phyloP scores from a whole-genome alignment of 2,797 vertebrate species.

The Catharus ustulatus region DNA sequence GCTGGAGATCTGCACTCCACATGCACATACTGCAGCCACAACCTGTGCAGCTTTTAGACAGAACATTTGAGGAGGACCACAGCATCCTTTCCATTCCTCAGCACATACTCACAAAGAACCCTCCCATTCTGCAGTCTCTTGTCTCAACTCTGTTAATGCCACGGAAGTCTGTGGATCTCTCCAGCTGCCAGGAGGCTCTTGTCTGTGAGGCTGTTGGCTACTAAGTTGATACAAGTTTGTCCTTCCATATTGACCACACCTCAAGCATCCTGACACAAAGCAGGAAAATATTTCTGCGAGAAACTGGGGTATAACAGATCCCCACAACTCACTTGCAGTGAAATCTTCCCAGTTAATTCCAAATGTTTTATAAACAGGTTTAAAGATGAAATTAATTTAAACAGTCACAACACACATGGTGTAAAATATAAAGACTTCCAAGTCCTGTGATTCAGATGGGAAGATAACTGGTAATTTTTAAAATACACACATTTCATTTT shows the following conservation, averaged over 20 bases:
- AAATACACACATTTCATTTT: background rate
- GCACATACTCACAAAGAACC: background rate
- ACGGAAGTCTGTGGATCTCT: background rate
- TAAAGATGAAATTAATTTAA: background rate
- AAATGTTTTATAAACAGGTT: background rate
- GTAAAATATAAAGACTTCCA: background rate
- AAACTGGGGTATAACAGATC: background rate
- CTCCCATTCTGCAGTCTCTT: background rate
- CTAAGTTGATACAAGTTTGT: fast-evolving
- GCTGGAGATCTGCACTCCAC: background rate
- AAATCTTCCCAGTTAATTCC: background rate
- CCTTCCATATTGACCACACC: background rate
- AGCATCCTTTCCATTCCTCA: background rate
- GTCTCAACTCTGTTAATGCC: background rate
- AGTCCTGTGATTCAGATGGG: slow-evolving; percentile 33
- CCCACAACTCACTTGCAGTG: background rate
- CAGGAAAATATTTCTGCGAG: background rate
- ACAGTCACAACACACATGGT: background rate
- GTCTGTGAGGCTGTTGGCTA: background rate
- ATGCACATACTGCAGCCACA: background rate
- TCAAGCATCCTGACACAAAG: background rate
- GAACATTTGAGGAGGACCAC: background rate
- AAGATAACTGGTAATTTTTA: slow-evolving; percentile 34
- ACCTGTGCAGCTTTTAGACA: background rate
- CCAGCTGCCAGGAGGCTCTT: background rate